A percentile compares a stretch with the other conserved stretches of the same genome.
Conservation (phyloP, 1,140 invertebrate species). For the Anthonomus grandis region DNA sequence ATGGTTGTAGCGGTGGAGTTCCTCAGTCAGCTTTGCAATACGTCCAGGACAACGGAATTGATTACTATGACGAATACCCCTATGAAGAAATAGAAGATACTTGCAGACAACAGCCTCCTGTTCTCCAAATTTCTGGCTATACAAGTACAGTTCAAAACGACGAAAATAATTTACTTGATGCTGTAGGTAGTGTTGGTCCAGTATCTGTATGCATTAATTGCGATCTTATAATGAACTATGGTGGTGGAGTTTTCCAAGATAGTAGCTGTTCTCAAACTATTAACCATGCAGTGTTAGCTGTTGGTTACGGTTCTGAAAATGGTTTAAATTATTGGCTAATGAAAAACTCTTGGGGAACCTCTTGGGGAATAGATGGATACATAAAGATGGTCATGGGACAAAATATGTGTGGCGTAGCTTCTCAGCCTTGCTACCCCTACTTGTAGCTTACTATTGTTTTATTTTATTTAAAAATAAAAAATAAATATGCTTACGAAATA, state of each 20-base stretch:
- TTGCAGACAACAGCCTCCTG: constrained; percentile 9
- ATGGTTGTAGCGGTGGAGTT: constrained; percentile 26
- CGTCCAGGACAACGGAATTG: constrained; percentile 52
- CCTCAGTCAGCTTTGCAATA: constrained; percentile 29
- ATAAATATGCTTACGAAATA: too few relatives aligned
- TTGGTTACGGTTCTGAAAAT: constrained; percentile 46
- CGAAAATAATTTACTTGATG: constrained; percentile 11
- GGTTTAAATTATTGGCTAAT: constrained; percentile 75
- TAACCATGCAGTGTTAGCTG: constrained; percentile 32
- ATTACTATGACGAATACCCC: constrained; percentile 27
- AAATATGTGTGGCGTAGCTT: constrained; percentile 4
- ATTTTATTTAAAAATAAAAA: too few relatives aligned
- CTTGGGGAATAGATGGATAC: constrained; percentile 84
- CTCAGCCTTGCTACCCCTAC: constrained; percentile 6
- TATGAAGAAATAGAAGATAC: constrained; percentile 20
- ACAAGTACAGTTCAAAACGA: constrained; percentile 48
- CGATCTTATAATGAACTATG: constrained; percentile 19
- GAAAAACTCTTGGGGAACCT: constrained; percentile 79
- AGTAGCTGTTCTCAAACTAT: constrained; percentile 8
- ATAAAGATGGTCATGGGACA: constrained; percentile 79
- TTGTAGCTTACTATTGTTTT: too few relatives aligned
- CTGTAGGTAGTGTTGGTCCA: constrained; percentile 68
- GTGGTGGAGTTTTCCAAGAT: constrained; percentile 24
- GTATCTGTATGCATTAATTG: constrained; percentile 88
- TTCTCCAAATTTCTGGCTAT: constrained; percentile 4